Conservation (phyloP, 2,113 vertebrate genomes). For the Cephalopholis sonnerati region DNA sequence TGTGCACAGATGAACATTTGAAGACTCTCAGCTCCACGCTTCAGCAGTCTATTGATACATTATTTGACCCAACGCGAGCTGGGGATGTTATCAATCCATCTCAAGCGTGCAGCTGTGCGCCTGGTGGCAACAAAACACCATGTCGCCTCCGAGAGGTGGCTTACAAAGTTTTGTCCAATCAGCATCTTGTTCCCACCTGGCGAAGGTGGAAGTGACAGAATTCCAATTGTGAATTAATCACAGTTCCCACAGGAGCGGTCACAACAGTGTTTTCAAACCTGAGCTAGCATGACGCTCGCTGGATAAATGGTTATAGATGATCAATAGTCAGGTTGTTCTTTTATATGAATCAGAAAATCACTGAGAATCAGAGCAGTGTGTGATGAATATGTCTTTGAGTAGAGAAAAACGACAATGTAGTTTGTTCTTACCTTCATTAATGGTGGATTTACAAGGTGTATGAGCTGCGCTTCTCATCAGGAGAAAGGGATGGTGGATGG, state of each 20-base stretch:
- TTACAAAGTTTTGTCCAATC: slow-evolving; percentile 13
- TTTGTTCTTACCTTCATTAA: background rate
- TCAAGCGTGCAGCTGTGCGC: background rate
- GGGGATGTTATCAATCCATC: slow-evolving; percentile 21
- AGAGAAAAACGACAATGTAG: too few relatives aligned
- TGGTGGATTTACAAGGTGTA: background rate
- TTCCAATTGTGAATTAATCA: slow-evolving; percentile 27
- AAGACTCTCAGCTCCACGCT: slow-evolving; percentile 9
- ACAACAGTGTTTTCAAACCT: background rate
- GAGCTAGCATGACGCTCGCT: background rate
- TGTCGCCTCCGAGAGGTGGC: background rate
- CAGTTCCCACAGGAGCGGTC: background rate
- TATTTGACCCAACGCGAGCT: background rate
- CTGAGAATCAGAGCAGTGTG: background rate
- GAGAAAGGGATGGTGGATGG: too few relatives aligned
- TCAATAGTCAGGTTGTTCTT: background rate
- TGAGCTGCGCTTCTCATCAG: too few relatives aligned
- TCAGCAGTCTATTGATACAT: slow-evolving; percentile 12
- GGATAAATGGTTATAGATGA: background rate
- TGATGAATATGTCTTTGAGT: background rate
- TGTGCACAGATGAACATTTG: slow-evolving; percentile 33
- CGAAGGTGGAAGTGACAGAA: slow-evolving; percentile 5
- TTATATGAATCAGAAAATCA: background rate
- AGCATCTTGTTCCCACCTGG: slow-evolving; percentile 33
- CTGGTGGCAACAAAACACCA: background rate